Percentiles rank a stretch among this genome's conserved stretches.
Conservation (phyloP, 2,113 vertebrate species). For the Casuarius casuarius region DNA sequence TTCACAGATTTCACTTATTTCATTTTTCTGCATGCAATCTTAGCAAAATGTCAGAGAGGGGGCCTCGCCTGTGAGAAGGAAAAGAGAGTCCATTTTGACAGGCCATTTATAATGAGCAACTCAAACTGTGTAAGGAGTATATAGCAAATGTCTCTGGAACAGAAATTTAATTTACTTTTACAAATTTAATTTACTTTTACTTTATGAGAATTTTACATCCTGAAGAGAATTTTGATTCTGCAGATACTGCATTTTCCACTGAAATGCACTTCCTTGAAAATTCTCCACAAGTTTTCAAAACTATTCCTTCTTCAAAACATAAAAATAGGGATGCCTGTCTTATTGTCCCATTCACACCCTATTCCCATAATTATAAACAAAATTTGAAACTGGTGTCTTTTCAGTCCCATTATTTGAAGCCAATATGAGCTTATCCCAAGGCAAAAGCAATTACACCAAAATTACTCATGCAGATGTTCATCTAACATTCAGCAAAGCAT, state of each 20-base stretch:
- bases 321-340: background rate
- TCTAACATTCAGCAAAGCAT: background rate
- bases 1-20: background rate
- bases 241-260: background rate
- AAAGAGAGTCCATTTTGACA: background rate
- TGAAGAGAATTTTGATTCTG: background rate
- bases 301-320: background rate
- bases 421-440: background rate
- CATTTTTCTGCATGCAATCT: background rate
- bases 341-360: background rate
- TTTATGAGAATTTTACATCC: background rate
- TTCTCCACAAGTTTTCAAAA: background rate
- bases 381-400: background rate
- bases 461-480: background rate
- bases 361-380: conserved; percentile 3
- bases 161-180: background rate
- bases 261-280: background rate
- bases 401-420: background rate
- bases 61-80: background rate
- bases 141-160: background rate
- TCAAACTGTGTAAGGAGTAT: background rate
- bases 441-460: background rate
- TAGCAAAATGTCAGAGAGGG: background rate
- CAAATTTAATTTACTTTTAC: background rate
- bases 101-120: background rate